These are phyloP conservation scores for Epirrhoe tristata DNA, from an alignment of 2,888 invertebrate species.

Conservation along the genomic window DNA sequence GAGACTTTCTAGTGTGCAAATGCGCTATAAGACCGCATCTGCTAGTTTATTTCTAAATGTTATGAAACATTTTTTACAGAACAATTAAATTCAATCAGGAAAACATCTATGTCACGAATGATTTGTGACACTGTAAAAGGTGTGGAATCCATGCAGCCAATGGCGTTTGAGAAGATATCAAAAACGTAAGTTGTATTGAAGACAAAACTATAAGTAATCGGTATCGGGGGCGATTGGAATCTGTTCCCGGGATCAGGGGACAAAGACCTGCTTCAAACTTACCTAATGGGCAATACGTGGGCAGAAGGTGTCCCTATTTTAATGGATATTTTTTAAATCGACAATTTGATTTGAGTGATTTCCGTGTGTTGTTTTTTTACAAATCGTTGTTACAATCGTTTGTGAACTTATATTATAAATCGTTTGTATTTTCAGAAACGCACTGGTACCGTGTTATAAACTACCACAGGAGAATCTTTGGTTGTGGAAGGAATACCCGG, in stretches of 20 bases:
- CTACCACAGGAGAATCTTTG: slow-evolving; percentile 30
- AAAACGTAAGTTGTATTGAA: slow-evolving; percentile 27
- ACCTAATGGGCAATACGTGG: too few relatives aligned
- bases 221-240: too few relatives aligned
- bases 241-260: too few relatives aligned
- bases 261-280: too few relatives aligned
- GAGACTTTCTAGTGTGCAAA: too few relatives aligned
- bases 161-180: slow-evolving; percentile 35
- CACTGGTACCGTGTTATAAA: slow-evolving; percentile 25
- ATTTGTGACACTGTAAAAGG: slow-evolving; percentile 38
- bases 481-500: slow-evolving; percentile 33
- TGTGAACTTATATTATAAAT: neutral
- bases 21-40: too few relatives aligned
- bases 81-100: slow-evolving; percentile 40
- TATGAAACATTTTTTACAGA: slow-evolving; percentile 33
- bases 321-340: too few relatives aligned
- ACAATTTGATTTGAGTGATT: too few relatives aligned
- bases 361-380: too few relatives aligned
- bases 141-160: slow-evolving; percentile 34
- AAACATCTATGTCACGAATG: slow-evolving; percentile 29
- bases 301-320: too few relatives aligned
- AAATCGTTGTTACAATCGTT: too few relatives aligned
- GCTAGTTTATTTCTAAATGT: neutral
- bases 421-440: slow-evolving; percentile 36
- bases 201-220: too few relatives aligned